These are phyloP conservation scores for Siphlonurus alternatus DNA, from an alignment of 2,888 invertebrate species.

Conservation along the genomic window DNA sequence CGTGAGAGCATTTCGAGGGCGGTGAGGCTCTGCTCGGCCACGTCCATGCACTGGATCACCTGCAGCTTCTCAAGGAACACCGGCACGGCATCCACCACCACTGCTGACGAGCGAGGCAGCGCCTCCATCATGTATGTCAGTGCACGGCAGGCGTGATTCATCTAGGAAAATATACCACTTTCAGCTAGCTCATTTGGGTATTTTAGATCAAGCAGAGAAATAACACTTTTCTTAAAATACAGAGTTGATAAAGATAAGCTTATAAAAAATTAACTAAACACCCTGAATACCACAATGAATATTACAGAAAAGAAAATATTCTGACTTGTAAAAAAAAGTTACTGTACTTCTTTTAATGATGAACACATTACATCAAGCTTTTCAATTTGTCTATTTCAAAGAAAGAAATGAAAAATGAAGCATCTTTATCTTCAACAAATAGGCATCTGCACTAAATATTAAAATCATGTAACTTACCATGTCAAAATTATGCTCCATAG, in stretches of 20 bases:
- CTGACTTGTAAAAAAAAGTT: too few relatives aligned
- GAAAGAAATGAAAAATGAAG: slow-evolving; percentile 4
- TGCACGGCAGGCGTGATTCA: slow-evolving; percentile 97
- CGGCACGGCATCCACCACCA: slow-evolving; percentile 94
- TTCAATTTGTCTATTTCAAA: background rate
- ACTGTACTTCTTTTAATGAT: background rate
- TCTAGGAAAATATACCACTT: slow-evolving; percentile 33
- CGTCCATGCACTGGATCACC: slow-evolving; percentile 98
- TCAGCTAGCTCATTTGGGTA: background rate
- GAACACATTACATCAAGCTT: background rate
- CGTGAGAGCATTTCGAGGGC: slow-evolving; percentile 94
- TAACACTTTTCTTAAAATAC: too few relatives aligned
- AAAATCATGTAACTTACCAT: slow-evolving; percentile 41
- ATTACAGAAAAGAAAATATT: too few relatives aligned
- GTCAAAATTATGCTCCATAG: slow-evolving; percentile 98
- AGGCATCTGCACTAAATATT: background rate
- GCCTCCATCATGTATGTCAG: slow-evolving; percentile 99
- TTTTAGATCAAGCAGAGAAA: background rate
- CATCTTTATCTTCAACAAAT: background rate
- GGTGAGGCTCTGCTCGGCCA: slow-evolving; percentile 95
- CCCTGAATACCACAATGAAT: too few relatives aligned
- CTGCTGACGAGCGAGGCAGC: slow-evolving; percentile 84
- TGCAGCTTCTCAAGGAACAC: slow-evolving; percentile 93
- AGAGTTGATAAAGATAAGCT: too few relatives aligned
- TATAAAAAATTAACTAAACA: too few relatives aligned